Base-by-base conservation (phyloP, 2,797 vertebrate species). In the Benthosema pterotum region DNA sequence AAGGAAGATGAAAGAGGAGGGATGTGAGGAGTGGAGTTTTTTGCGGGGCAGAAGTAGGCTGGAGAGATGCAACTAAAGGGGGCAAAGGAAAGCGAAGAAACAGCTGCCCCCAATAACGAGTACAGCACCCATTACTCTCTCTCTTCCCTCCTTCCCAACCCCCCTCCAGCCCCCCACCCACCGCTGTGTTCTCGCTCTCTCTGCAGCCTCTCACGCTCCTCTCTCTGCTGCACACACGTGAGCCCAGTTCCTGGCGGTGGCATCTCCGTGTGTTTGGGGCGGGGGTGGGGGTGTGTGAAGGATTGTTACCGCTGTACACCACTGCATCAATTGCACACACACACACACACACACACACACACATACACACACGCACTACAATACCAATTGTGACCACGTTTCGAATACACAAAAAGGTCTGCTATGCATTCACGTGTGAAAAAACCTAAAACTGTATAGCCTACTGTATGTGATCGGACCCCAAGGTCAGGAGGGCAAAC, bases 211-310 rank as follows among this genome's bases (percentile, higher is more conserved):
- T 13, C 45, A 84, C 75, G 84, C 62, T 67, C 56, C 69, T 69
- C 67, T 66, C 75, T 8, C 3, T 32, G 42, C 80, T 7, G 76
- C 82, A 84, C 84, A 80, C 84, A 87, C 79, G 80, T 88, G 83
- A 84, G 80, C 18, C n/a, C 46, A 15, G 28, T 16, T 51, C 52
- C 14, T 38, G n/a, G 17, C 16, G 13, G 45, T 15, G 45, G 45
- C 2, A 14, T 15, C n/a, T 52, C 28, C 54, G 57, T 54, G 38
- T 63, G 51, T 38, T 38, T 53, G 42, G 57, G 13, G 17, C 67
- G 57, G 51, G 62, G 62, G 49, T 16, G 61, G 71, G 60, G 60
- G 65, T 13, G 42, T 22, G 62, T 63, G 13, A 55, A 5, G 57
- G 54, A 65, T 65, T 19, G 47, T 42, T 58, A 63, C 15, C 57